Evolutionary conservation across 2,797 vertebrate genomes (phyloP).

Genomic region (Sphaeramia orbicularis): DNA sequence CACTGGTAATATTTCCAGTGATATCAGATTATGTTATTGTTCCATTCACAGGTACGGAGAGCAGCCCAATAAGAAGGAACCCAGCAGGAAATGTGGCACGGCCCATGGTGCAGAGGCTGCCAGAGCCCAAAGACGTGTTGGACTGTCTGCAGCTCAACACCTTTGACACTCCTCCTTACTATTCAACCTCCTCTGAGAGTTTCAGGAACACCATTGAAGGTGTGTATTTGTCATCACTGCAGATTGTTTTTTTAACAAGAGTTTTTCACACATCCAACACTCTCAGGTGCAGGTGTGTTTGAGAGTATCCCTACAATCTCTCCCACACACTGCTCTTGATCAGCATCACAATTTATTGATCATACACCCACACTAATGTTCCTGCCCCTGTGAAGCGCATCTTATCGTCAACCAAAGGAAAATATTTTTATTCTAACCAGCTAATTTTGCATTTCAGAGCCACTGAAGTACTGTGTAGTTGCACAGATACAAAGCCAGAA

Average conservation of each 20-base stretch:
- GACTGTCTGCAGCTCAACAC: conserved; percentile 91
- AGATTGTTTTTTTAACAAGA: too few species aligned
- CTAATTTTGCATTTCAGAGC: conserved; percentile 29
- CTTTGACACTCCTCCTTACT: conserved; percentile 96
- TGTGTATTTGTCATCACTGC: conserved; percentile 40
- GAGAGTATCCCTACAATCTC: too few species aligned
- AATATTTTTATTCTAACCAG: conserved; percentile 13
- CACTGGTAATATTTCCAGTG: neutral
- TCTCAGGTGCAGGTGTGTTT: too few species aligned
- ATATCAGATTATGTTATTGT: conserved; percentile 6
- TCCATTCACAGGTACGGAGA: conserved; percentile 86
- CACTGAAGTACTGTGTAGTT: conserved; percentile 28
- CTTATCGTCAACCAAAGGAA: neutral
- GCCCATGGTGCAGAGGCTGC: conserved; percentile 94
- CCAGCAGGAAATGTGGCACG: conserved; percentile 93
- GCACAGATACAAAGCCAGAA: conserved; percentile 41
- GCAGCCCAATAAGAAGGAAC: conserved; percentile 92
- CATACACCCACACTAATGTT: too few species aligned
- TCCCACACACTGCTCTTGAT: too few species aligned
- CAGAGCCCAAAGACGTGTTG: conserved; percentile 90
- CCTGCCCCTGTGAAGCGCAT: neutral
- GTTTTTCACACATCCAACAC: too few species aligned
- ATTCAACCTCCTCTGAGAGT: conserved; percentile 95
- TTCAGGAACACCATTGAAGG: conserved; percentile 98
- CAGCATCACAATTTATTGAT: too few species aligned